A percentile compares a stretch with the other conserved stretches of the same genome.
phyloP scores from a whole-genome alignment of 2,113 vertebrate genomes.

The Nycticebus coucang region DNA sequence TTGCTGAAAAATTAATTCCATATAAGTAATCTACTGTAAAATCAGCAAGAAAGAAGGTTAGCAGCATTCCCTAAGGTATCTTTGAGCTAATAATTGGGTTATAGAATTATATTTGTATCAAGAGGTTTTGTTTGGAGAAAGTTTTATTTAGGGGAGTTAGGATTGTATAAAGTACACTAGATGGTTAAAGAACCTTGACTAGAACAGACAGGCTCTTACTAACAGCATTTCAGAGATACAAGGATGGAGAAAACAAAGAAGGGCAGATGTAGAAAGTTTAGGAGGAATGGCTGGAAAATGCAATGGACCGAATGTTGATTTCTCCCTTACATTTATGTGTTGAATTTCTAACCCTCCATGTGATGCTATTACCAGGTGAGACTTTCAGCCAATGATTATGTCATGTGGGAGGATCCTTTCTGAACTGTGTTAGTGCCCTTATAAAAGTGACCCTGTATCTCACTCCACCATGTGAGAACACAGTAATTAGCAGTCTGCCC shows the following conservation, averaged over 20 bases:
- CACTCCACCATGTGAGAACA: background rate
- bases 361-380: too few relatives aligned
- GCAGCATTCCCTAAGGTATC: background rate
- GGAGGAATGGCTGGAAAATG: background rate
- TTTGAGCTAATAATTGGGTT: background rate
- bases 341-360: background rate
- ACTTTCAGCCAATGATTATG: fast-evolving
- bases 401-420: background rate
- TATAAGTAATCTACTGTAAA: background rate
- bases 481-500: background rate
- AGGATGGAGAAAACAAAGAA: background rate
- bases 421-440: background rate
- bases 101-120: background rate
- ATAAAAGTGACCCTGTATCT: background rate
- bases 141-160: background rate
- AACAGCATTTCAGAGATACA: background rate
- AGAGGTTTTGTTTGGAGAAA: background rate
- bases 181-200: background rate
- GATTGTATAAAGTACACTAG: background rate
- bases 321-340: background rate
- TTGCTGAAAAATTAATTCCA: background rate
- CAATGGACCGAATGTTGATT: background rate
- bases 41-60: background rate
- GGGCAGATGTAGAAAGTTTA: background rate
- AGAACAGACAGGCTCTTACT: background rate